Evolutionary conservation across 1,140 invertebrate genomes (phyloP).

Genomic region (Diorhabda elongata): DNA sequence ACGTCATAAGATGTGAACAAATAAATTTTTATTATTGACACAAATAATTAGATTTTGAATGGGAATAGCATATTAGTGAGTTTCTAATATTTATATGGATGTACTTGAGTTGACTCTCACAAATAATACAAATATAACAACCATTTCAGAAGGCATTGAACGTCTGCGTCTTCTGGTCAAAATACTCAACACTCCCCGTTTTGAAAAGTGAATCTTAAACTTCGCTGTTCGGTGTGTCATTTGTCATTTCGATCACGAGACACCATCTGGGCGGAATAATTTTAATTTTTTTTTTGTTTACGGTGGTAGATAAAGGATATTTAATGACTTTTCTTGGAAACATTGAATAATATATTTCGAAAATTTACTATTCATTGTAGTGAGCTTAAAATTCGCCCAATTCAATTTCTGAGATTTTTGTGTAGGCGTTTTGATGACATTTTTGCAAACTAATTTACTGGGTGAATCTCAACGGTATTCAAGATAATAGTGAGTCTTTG

Average conservation of each 20-base stretch:
- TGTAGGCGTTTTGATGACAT: no score
- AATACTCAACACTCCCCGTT: not conserved
- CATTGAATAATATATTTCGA: not conserved
- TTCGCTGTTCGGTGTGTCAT: not conserved
- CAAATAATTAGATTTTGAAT: no score
- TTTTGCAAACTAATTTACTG: no score
- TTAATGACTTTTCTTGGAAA: not conserved
- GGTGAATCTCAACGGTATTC: no score
- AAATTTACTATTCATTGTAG: not conserved
- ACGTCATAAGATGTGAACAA: no score
- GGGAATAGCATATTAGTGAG: no score
- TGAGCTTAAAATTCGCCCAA: not conserved
- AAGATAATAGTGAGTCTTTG: no score
- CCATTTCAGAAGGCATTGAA: not conserved
- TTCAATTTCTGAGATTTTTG: not conserved
- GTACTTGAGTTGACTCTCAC: no score
- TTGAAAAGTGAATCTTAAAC: not conserved
- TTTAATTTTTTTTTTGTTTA: not conserved
- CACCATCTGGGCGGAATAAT: not conserved
- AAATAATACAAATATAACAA: no score
- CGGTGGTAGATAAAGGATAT: not conserved
- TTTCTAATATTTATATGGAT: no score
- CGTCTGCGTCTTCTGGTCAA: not conserved
- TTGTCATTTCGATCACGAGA: conserved; percentile 2
- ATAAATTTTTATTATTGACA: no score